Evolutionary conservation across 2,888 invertebrate species (phyloP), one percentile per base, ranked within the genome.

Genomic region (Alitta virens): DNA sequence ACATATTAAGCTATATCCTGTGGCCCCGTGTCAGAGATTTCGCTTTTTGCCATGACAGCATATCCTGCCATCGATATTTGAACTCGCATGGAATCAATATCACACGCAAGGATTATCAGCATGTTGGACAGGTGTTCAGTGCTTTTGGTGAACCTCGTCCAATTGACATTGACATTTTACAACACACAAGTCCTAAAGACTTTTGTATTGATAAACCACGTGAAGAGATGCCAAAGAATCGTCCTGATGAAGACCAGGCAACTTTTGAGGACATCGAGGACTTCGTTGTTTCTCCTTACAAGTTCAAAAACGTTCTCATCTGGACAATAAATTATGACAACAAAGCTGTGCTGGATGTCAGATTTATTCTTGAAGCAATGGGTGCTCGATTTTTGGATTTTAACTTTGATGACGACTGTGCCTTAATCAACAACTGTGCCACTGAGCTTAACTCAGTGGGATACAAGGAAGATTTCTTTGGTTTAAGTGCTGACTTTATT

Each of bases 1-100:
- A 52, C 51, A 68, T 71, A 42, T 57, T 71, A 3, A 62, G 64
- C 16, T 14, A 46, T 2, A 43, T 58, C 27, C 56, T 71, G 7
- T 71, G 71, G 71, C 70, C 70, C 7, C 60, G 60, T 21, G 65
- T 71, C 16, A 55, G 62, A 24, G 24, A 26, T 18, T 55, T 64
- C 26, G 62, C 66, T 23, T 68, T 66, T 58, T 71, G 69, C 50
- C 68, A 65, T 2, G 71, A 71, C 56, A 70, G 69, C 40, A 66
- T 70, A n/a, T 68, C 69, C 9, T 71, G 71, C 56, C 63, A 68
- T 42, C 25, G 46, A 26, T 71, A 57, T 52, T 63, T 67, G 7
- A 53, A 53, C 12, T 62, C 69, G 2, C 63, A 68, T 49, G 69
- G 68, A 16, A 69, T 70, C 43, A 66, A 68, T 3, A 63, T 68